A percentile compares a stretch with the other conserved stretches of the same genome.
phyloP scores from a whole-genome alignment of 1,140 invertebrate species.

The Danaus plexippus region DNA sequence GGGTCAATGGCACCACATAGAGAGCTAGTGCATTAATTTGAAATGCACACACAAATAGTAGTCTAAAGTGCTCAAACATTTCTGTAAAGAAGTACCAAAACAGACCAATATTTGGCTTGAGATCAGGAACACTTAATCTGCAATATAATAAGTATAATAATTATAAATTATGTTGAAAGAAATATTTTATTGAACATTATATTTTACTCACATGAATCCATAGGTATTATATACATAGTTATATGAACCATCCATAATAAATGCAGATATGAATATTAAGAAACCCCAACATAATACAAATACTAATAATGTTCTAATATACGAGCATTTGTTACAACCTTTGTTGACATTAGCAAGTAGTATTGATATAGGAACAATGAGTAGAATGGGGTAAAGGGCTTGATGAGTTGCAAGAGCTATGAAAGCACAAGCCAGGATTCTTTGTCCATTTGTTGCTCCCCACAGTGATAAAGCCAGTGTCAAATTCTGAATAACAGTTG shows the following conservation, averaged over 20 bases:
- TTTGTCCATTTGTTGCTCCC: constrained; percentile 78
- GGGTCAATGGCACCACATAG: constrained; percentile 90
- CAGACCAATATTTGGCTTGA: constrained; percentile 96
- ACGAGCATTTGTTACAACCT: constrained; percentile 68
- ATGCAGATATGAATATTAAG: constrained; percentile 63
- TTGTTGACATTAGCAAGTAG: constrained; percentile 59
- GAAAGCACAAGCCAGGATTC: constrained; percentile 74
- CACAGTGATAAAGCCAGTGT: constrained; percentile 80
- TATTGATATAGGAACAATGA: constrained; percentile 84
- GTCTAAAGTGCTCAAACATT: constrained; percentile 99
- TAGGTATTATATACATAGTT: constrained; percentile 84
- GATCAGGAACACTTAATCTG: constrained; percentile 89
- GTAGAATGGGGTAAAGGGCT: constrained; percentile 87
- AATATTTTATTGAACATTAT: neutral
- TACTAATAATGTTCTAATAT: constrained; percentile 59
- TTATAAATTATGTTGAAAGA: neutral
- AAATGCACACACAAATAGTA: constrained; percentile 96
- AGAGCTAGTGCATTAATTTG: constrained; percentile 95
- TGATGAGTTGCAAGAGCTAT: constrained; percentile 86
- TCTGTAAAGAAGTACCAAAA: constrained; percentile 99
- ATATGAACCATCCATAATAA: constrained; percentile 76
- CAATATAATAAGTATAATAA: constrained; percentile 30
- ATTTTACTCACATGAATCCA: constrained; percentile 83
- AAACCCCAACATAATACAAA: constrained; percentile 68
- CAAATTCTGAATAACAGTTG: constrained; percentile 92